Base-by-base conservation (phyloP, 2,113 vertebrate genomes). In the Bubalus kerabau region DNA sequence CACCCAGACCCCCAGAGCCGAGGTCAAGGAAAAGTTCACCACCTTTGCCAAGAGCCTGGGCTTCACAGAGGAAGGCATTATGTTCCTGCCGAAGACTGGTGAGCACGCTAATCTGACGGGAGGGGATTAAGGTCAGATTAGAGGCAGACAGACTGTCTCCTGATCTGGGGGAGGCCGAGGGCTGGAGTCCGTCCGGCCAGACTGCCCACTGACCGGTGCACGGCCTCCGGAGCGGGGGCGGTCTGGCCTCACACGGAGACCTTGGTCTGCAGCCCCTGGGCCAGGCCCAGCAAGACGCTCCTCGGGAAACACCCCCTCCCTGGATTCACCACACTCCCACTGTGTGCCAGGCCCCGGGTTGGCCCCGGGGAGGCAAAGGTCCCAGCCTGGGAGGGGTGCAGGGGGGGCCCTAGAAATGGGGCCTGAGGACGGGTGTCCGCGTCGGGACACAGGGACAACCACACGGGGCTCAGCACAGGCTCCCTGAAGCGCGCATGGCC, bases 41-140 rank as follows among this genome's bases (percentile, higher is more conserved):
- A 24, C 98, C 87, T 98, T 99, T 19, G 98, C 98, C 48, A 2
- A 96, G 95, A 89, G 97, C 4, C 98, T 67, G 2, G 99, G 99
- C 62, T n/a, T 99, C 93, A 96, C 98, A 12, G 23, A 98, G 0
- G 99, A 99, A 0, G 96, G 98, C 98, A 98, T 99, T 40, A 97
- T 95, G 32, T 98, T 99, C 17, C 97, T 99, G 89, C 98, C 99
- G 5, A 54, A 57, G 14, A 98, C 97, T 0, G 98, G 99, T 99
- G 98, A 50, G 94, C 80, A 54, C 0, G 2, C 76, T 46, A 7
- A 85, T n/a, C 84, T 40, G 46, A 14, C 0, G 5, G 84, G 76
- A 24, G 48, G 81, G 60, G 89, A 67, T 62, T 83, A 82, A 5
- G 14, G 60, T 36, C 32, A 5, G 97, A 88, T 95, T 74, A 67